Evolutionary conservation across 2,888 invertebrate species (phyloP).

Genomic region (Lepidocyrtoides sp.): DNA sequence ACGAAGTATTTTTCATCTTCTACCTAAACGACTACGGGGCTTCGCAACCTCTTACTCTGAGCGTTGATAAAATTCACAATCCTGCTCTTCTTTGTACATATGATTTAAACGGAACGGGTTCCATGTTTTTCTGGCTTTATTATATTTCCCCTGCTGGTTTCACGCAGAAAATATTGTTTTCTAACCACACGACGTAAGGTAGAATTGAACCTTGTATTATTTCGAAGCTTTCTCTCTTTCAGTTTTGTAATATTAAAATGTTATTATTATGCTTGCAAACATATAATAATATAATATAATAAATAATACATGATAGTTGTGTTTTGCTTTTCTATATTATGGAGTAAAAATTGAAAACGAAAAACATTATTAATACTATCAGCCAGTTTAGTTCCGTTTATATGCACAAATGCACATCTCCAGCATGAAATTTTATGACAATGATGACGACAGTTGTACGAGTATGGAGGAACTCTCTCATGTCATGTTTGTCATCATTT

Average conservation of each 20-base stretch:
- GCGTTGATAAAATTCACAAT: too few species aligned
- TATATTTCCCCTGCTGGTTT: too few species aligned
- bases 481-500: background rate
- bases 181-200: background rate
- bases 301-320: background rate
- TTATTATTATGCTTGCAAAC: slow-evolving; percentile 36
- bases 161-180: too few species aligned
- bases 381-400: background rate
- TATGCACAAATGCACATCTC: slow-evolving; percentile 7
- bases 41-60: too few species aligned
- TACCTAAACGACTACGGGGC: too few species aligned
- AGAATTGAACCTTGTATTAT: background rate
- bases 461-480: background rate
- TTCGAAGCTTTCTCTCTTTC: background rate
- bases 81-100: too few species aligned
- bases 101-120: too few species aligned
- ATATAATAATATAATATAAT: slow-evolving; percentile 4
- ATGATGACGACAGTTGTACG: background rate
- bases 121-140: too few species aligned
- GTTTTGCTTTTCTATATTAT: background rate
- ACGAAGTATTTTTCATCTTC: too few species aligned
- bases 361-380: background rate
- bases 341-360: background rate
- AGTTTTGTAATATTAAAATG: background rate
- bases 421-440: background rate